Evolutionary conservation across 2,888 invertebrate species (phyloP).

Genomic region (Folsomia manolachei): DNA sequence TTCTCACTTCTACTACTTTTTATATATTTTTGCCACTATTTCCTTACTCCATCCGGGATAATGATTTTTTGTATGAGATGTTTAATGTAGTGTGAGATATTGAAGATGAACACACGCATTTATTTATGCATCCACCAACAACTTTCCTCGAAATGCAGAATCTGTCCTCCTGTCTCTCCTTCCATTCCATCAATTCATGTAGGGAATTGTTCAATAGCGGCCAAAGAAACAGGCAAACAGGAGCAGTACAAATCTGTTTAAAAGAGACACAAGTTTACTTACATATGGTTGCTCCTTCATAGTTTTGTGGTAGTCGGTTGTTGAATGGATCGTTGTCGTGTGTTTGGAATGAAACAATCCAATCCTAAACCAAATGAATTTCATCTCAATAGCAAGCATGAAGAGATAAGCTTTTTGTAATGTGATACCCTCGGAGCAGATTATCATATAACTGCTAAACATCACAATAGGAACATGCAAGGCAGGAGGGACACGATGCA

Average conservation of each 20-base stretch:
- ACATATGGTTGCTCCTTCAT: background rate
- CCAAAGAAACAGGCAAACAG: no score
- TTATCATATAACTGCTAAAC: no score
- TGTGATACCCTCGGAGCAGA: conserved; percentile 4
- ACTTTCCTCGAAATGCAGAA: no score
- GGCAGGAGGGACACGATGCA: no score
- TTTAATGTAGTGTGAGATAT: conserved; percentile 43
- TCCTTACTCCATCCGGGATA: background rate
- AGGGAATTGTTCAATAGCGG: no score
- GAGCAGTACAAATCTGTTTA: no score
- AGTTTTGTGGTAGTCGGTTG: background rate
- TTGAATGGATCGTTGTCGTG: background rate
- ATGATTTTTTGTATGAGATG: conserved; percentile 12
- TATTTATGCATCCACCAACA: background rate
- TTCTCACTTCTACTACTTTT: background rate
- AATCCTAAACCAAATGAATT: conserved; percentile 12
- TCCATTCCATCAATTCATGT: background rate
- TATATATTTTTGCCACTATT: no score
- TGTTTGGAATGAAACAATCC: background rate
- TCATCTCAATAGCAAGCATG: background rate
- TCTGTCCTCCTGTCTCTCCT: background rate
- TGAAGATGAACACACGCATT: conserved; percentile 14
- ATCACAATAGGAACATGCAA: no score
- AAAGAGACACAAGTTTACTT: no score
- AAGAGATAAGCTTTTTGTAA: conserved; percentile 13